phyloP scores from a whole-genome alignment of 1,140 invertebrate species.

The Brachystomella parvula region DNA sequence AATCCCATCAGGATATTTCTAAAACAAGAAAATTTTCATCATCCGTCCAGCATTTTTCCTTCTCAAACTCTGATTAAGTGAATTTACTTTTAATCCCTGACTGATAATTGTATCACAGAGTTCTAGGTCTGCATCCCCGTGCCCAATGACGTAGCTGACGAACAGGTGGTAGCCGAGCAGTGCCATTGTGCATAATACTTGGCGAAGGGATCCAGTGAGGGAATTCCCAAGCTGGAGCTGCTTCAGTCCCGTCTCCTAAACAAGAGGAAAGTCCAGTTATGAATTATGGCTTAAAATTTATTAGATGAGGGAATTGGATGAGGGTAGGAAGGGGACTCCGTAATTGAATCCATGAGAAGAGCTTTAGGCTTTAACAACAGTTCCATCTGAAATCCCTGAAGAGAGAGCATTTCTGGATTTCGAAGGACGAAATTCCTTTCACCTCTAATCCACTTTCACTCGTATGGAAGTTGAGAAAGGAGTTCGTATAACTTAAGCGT shows the following conservation, averaged over 20 bases:
- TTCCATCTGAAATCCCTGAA: too few species aligned
- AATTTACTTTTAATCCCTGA: conserved; percentile 56
- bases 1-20: conserved; percentile 71
- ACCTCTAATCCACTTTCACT: too few species aligned
- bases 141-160: conserved; percentile 70
- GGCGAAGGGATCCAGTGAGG: conserved; percentile 62
- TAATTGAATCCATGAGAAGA: too few species aligned
- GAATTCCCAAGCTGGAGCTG: conserved; percentile 64
- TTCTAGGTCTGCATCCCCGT: conserved; percentile 66
- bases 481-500: too few species aligned
- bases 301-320: too few species aligned
- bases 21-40: neutral
- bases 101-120: conserved; percentile 64
- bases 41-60: neutral
- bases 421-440: neutral
- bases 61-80: neutral
- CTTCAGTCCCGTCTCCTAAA: conserved; percentile 60
- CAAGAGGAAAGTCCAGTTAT: neutral
- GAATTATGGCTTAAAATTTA: neutral
- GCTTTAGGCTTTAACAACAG: too few species aligned
- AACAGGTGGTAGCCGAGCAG: conserved; percentile 77
- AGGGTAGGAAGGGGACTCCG: too few species aligned
- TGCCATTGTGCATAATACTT: conserved; percentile 75
- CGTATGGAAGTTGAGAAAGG: too few species aligned
- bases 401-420: too few species aligned